A percentile compares a stretch with the other conserved stretches of the same genome.
phyloP scores from a whole-genome alignment of 2,888 invertebrate species.

The Tipula vernalis region DNA sequence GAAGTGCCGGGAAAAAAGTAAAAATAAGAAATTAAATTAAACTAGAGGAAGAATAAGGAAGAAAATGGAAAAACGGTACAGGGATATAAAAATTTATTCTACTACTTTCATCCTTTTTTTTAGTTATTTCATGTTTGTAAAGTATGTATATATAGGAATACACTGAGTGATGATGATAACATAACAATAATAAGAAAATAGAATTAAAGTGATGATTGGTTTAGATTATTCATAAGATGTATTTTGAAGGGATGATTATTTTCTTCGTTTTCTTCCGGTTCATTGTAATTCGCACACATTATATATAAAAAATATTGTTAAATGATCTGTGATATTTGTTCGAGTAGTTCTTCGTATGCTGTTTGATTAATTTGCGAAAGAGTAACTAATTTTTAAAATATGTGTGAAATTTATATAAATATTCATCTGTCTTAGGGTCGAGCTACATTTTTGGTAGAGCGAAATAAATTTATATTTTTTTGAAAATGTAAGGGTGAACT shows the following conservation, averaged over 20 bases:
- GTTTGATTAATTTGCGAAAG: neutral
- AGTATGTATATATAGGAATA: neutral
- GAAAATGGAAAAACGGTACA: neutral
- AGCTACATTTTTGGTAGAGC: neutral
- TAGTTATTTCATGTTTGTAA: neutral
- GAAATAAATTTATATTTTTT: neutral
- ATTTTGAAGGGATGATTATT: neutral
- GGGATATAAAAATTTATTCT: neutral
- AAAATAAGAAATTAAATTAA: neutral
- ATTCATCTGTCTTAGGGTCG: neutral
- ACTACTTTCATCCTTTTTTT: neutral
- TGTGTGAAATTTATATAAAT: neutral
- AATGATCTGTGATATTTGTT: neutral
- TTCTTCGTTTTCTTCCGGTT: neutral
- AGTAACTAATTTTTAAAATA: neutral
- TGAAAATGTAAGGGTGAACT: neutral
- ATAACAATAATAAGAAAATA: neutral
- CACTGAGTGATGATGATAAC: neutral
- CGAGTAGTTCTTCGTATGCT: neutral
- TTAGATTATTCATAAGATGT: slow-evolving; percentile 4
- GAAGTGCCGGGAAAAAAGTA: neutral
- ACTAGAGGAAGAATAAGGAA: neutral
- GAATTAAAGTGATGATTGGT: slow-evolving; percentile 4
- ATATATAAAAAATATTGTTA: neutral
- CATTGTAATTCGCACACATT: neutral